Evolutionary conservation across 2,888 invertebrate species (phyloP), one percentile per base, ranked within the genome.

Genomic region (Elegia similella): DNA sequence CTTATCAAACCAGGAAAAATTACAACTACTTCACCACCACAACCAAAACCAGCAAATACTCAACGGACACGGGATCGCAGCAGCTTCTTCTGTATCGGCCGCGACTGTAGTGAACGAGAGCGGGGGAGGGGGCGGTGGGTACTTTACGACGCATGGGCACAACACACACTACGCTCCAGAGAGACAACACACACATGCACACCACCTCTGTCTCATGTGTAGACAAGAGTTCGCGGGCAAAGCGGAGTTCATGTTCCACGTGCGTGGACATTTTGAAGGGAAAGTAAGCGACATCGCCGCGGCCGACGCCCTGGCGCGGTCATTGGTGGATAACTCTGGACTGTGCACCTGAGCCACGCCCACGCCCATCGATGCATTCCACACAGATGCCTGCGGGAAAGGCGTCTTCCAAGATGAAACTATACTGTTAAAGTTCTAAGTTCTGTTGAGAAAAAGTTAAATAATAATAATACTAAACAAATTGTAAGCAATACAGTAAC

Each of bases 171-270:
- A 91, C 68, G 84, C 88, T 0, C 89, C 85, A 0, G 88, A 89
- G 61, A 66, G 90, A 42, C 92, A 91, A 58, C 88, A 90, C 73
- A 82, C 88, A 8, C 92, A 92, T 56, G 88, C 91, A 1, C 92
- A 92, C 66, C 92, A 92, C 55, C 92, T 93, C 53, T 95, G 94
- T 68, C 90, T 94, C 60, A 93, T 94, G 92, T 94, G 94, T 64
- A 87, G 94, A 23, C 93, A 94, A 57, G 94, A 94, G 78, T 94
- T 94, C 75, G 92, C 93, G 15, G 93, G 94, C 13, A 94, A 94
- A 75, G 92, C 94, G 0, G 94, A 95, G 74, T 94, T 94, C 73
- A 94, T 94, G 93, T 94, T 94, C 80, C 94, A 95, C 72, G 93
- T 95, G 13, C 84, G 94, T 64, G 93, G 94, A 16, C 94, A 95